Percentiles rank a stretch among this genome's conserved stretches.
These are phyloP conservation scores for Decapterus maruadsi DNA, from an alignment of 2,797 vertebrate genomes.

Conservation along the genomic window DNA sequence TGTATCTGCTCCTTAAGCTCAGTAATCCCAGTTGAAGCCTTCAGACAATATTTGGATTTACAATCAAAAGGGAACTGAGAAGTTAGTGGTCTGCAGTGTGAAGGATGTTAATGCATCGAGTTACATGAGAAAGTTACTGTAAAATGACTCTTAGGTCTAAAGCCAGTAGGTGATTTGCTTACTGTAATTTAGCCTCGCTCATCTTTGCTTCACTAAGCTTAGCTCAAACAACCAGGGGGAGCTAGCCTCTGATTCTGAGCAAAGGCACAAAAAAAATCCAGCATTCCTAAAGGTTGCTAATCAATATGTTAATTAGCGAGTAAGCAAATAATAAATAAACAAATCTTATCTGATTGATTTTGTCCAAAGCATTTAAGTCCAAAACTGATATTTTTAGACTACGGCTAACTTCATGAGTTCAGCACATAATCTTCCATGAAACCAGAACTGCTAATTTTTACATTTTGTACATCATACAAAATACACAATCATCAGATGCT, in stretches of 20 bases:
- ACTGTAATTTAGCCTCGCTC: no score
- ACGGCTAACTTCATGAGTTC: neutral
- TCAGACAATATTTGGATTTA: constrained; percentile 31
- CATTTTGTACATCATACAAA: no score
- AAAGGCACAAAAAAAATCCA: neutral
- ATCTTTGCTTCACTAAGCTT: no score
- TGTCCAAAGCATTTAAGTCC: neutral
- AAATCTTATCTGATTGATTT: neutral
- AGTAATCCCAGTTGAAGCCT: constrained; percentile 63
- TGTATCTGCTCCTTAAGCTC: constrained; percentile 40
- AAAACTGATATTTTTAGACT: neutral
- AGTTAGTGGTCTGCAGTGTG: neutral
- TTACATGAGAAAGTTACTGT: neutral
- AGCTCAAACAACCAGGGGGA: neutral
- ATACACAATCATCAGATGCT: neutral
- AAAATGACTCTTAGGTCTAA: neutral
- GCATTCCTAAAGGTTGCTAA: neutral
- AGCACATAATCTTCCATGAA: neutral
- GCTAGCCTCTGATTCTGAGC: neutral
- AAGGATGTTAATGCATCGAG: neutral
- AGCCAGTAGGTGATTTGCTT: no score
- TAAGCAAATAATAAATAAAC: no score
- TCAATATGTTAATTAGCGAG: neutral
- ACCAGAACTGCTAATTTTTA: no score
- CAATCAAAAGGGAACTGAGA: neutral